A percentile compares a stretch with the other conserved stretches of the same genome.
Conservation (phyloP, 1,140 invertebrate species). For the Apis cerana region DNA sequence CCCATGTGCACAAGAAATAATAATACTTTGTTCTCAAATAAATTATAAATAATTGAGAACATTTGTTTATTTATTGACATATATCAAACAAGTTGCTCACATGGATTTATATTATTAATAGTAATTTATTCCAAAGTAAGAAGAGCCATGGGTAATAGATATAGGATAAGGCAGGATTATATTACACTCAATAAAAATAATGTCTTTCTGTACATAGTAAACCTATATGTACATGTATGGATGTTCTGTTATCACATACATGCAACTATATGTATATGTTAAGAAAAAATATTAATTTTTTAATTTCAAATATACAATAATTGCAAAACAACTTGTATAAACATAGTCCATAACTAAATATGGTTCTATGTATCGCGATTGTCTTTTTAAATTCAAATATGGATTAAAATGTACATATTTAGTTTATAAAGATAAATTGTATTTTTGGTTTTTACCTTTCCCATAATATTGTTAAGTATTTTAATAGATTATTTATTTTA, state of each 20-base stretch:
- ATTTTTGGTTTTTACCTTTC: conserved; percentile 44
- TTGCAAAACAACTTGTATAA: conserved; percentile 41
- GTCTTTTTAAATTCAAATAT: conserved; percentile 42
- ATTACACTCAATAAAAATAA: conserved; percentile 42
- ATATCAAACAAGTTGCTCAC: conserved; percentile 46
- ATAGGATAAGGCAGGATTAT: conserved; percentile 42
- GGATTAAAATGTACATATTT: conserved; percentile 59
- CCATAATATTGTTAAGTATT: conserved; percentile 21
- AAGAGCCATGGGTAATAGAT: conserved; percentile 53
- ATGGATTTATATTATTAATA: conserved; percentile 40
- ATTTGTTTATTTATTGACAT: conserved; percentile 50
- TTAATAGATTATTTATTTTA: conserved; percentile 14
- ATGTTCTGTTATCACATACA: conserved; percentile 11
- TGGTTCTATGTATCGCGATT: conserved; percentile 54
- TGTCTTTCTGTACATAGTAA: conserved; percentile 47
- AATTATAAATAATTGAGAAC: conserved; percentile 45
- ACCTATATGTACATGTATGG: conserved; percentile 45
- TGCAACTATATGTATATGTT: conserved; percentile 37
- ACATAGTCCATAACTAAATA: conserved; percentile 37
- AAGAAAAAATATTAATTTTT: conserved; percentile 45
- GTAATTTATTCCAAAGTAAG: conserved; percentile 42
- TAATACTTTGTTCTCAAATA: conserved; percentile 55
- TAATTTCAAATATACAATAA: conserved; percentile 38
- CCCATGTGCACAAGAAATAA: conserved; percentile 54
- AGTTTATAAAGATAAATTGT: conserved; percentile 42